A percentile compares a stretch with the other conserved stretches of the same genome.
These are phyloP conservation scores for Acinonyx jubatus DNA, from an alignment of 2,113 vertebrate species.

Conservation along the genomic window DNA sequence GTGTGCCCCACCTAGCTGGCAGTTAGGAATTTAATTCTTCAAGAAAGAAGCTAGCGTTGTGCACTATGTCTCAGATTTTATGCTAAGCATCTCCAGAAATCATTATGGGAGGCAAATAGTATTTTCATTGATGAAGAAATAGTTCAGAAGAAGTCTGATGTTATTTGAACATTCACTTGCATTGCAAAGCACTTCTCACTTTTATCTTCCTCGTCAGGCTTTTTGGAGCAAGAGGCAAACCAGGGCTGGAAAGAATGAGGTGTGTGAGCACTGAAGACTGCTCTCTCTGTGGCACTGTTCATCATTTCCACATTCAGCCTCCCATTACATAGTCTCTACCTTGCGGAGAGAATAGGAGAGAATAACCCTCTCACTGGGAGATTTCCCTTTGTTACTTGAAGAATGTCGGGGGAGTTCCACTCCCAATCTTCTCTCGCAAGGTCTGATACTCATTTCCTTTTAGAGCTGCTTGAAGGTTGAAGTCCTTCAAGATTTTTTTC, in stretches of 20 bases:
- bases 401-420: neutral
- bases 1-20: neutral
- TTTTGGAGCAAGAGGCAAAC: neutral
- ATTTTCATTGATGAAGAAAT: neutral
- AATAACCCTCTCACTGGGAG: too few relatives aligned
- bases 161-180: conserved; percentile 28
- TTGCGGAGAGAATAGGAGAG: neutral
- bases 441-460: neutral
- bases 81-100: neutral
- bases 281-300: neutral
- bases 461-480: neutral
- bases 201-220: neutral
- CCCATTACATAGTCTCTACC: neutral
- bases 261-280: neutral
- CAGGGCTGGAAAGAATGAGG: neutral
- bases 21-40: neutral
- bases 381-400: neutral
- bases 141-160: neutral
- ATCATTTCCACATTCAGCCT: neutral
- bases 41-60: neutral
- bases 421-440: neutral
- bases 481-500: neutral
- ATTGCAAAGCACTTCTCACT: neutral
- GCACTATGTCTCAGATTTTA: neutral
- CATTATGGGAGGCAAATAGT: neutral